Evolutionary conservation across 2,797 vertebrate species (phyloP), one percentile per base, ranked within the genome.

Genomic region (Aulostomus chinensis): DNA sequence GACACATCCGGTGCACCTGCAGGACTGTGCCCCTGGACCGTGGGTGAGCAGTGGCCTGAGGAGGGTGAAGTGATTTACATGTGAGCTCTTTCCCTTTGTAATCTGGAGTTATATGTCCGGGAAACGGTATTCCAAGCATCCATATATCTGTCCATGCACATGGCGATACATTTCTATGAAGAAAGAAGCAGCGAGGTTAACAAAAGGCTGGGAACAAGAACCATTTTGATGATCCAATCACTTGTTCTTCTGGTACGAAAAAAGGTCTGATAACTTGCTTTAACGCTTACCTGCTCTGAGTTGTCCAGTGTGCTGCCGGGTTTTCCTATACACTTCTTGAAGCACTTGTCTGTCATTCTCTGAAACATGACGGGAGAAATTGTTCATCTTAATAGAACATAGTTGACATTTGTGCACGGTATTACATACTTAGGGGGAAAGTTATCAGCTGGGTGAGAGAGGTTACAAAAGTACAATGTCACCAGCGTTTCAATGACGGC

Each of bases 111-210:
- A 86, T 99, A 99, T 9, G 97, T 92, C 36, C 93, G 90, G 15
- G 95, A 99, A 41, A 98, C 95, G 0, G 93, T 96, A 84, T 98
- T 98, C 97, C 97, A 99, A 40, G 94, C 87, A 7, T 99, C 97
- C 97, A 98, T 97, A 66, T 99, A 99, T 7, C 96, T 93, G 80
- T 98, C 97, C 97, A 99, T 99, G 46, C 97, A 99, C 97, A 99
- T 99, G 55, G 95, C 95, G 38, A 98, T 93, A 73, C 97, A 99
- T 76, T 99, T 99, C 97, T 99, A 73, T 3, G 33, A 40, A 13
- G 8, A 56, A 2, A 63, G 20, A 25, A 45, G 7, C 36, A 53
- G 5, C 0, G 2, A 9, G 1, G 7, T 52, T 20, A 20, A 26
- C 1, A 9, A 7, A 25, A 9, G 24, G 24, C 2, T 9, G 4